Evolutionary conservation across 2,888 invertebrate species (phyloP).

Genomic region (Latheticus oryzae): DNA sequence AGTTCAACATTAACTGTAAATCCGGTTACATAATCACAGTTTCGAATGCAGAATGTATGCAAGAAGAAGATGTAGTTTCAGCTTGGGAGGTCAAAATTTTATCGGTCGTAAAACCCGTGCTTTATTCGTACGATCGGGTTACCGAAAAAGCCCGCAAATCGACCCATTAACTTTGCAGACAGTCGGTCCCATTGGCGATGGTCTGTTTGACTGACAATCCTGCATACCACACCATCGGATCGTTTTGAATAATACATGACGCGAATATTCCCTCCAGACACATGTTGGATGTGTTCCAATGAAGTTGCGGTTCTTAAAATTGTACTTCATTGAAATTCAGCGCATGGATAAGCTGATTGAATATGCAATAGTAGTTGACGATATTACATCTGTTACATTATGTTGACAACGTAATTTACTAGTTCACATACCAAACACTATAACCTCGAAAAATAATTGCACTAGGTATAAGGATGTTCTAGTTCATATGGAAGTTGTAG

Average conservation of each 20-base stretch:
- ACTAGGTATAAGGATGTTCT: no score
- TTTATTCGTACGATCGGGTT: constrained; percentile 35
- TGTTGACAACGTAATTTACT: constrained; percentile 54
- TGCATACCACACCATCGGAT: constrained; percentile 28
- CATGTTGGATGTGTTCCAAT: constrained; percentile 38
- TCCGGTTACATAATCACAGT: constrained; percentile 60
- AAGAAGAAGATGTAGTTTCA: constrained; percentile 50
- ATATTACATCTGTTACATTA: constrained; percentile 55
- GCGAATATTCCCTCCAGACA: constrained; percentile 26
- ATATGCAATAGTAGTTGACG: constrained; percentile 50
- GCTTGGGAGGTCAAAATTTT: constrained; percentile 58
- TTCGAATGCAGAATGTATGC: constrained; percentile 50
- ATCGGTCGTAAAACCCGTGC: constrained; percentile 28
- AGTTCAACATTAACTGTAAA: constrained; percentile 62
- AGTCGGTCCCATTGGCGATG: constrained; percentile 28
- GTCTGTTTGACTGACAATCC: constrained; percentile 25
- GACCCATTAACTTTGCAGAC: constrained; percentile 34
- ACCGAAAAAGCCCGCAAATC: constrained; percentile 33
- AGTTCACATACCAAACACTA: constrained; percentile 51
- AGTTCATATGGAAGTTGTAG: constrained; percentile 42
- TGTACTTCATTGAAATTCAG: constrained; percentile 48
- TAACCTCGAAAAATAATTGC: constrained; percentile 52
- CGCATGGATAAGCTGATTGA: constrained; percentile 49
- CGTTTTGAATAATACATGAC: constrained; percentile 30
- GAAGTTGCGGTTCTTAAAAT: constrained; percentile 42